Evolutionary conservation across 2,113 vertebrate species (phyloP), one percentile per base, ranked within the genome.

Genomic region (Pimephales promelas): DNA sequence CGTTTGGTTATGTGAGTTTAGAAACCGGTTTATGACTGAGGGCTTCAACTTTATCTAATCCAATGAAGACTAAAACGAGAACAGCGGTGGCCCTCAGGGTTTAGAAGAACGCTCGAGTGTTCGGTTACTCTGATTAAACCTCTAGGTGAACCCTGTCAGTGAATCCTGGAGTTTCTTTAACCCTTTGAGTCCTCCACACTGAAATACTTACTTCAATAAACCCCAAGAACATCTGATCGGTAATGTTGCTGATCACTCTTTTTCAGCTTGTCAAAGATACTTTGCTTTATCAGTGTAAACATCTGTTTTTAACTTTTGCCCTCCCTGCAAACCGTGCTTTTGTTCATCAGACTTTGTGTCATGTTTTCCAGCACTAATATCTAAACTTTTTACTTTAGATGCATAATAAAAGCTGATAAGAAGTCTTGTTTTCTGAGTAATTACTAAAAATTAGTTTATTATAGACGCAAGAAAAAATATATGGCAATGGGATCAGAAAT

Each of bases 11-110:
- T 86, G 87, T 61, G 26, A 26, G 81, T 93, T 94, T 94, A 94
- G 91, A 86, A 92, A 91, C 79, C 89, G 20, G 86, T 88, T 94
- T 94, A 94, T 79, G 88, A 92, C 94, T 92, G 94, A 94, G 92
- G 91, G 91, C 91, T 91, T 88, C 68, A 47, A 5, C 14, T 62
- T 64, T 0, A 43, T 78, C 18, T 22, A 61, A 18, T 49, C 26
- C 24, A 62, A 64, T 18, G 20, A 28, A 40, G 22, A 66, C 62
- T 36, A 68, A 22, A 36, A 1, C 64, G 52, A 20, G 34, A n/a
- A 62, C 54, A 36, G 18, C 28, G 66, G 34, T n/a, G 88, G 90
- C 93, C 92, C 91, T 91, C 94, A 94, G 92, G 62, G 82, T 87
- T 94, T 94, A 93, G 91, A 86, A 84, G 75, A 72, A 88, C 88